A percentile compares a stretch with the other conserved stretches of the same genome.
Evolutionary conservation across 2,797 vertebrate species (phyloP).

Genomic region (Onychomys arenicola): DNA sequence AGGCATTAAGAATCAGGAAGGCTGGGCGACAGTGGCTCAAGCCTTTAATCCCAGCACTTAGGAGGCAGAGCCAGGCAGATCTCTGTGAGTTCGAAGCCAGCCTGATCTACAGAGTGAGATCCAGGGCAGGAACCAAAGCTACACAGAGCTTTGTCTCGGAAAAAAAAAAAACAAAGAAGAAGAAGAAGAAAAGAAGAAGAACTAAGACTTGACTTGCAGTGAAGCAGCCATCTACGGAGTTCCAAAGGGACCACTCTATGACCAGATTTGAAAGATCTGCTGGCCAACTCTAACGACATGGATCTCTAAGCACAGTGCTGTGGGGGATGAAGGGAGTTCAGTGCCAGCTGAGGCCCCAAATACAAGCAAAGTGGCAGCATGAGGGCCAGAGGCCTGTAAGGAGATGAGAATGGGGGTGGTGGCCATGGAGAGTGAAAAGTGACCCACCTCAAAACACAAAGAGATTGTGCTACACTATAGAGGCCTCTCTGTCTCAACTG

Average conservation of each 20-base stretch:
- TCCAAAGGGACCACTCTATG: background rate
- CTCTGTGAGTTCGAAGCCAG: too few relatives aligned
- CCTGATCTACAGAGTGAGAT: too few relatives aligned
- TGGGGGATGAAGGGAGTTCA: background rate
- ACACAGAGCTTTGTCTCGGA: too few relatives aligned
- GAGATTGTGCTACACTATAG: background rate
- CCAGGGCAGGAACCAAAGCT: too few relatives aligned
- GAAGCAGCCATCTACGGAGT: background rate
- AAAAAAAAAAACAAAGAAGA: too few relatives aligned
- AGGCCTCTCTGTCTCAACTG: background rate
- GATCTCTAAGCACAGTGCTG: background rate
- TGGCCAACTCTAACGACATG: background rate
- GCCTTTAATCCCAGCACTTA: too few relatives aligned
- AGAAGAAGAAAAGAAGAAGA: background rate
- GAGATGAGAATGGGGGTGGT: background rate
- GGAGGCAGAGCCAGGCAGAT: too few relatives aligned
- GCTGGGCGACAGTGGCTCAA: too few relatives aligned
- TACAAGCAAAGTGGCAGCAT: background rate
- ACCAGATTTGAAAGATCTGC: background rate
- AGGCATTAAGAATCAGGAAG: background rate
- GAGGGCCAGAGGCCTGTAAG: background rate
- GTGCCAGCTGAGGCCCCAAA: background rate
- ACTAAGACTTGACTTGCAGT: conserved; percentile 7
- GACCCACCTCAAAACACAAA: conserved; percentile 6
- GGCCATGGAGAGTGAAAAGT: background rate